Evolutionary conservation across 2,888 invertebrate genomes (phyloP).

Genomic region (Syritta pipiens): DNA sequence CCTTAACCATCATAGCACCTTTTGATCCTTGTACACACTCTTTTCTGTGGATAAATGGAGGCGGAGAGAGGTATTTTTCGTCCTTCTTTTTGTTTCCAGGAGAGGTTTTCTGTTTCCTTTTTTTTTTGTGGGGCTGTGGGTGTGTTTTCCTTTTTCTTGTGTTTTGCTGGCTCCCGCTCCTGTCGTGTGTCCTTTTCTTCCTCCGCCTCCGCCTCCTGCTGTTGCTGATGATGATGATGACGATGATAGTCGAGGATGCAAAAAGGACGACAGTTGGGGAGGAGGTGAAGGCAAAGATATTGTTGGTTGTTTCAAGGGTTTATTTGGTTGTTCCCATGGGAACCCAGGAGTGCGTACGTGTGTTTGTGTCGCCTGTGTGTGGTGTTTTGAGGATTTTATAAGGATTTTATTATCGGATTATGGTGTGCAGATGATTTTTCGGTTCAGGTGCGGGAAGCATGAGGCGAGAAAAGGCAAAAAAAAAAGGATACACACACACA

Average conservation of each 20-base stretch:
- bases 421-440: constrained; percentile 67
- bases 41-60: constrained; percentile 8
- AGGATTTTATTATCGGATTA: constrained; percentile 69
- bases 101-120: constrained; percentile 1
- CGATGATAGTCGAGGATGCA: constrained; percentile 45
- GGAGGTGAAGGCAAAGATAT: background rate
- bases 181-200: background rate
- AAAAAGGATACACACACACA: constrained; percentile 48
- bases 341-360: too few species aligned
- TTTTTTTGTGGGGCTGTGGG: too few species aligned
- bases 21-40: constrained; percentile 66
- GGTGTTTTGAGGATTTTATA: constrained; percentile 55
- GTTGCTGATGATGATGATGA: constrained; percentile 43
- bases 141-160: too few species aligned
- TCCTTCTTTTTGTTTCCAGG: constrained; percentile 30
- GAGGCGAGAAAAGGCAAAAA: constrained; percentile 45
- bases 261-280: constrained; percentile 14
- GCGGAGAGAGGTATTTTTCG: constrained; percentile 30
- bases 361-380: background rate
- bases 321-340: constrained; percentile 62
- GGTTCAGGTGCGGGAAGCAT: constrained; percentile 43
- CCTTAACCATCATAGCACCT: constrained; percentile 67
- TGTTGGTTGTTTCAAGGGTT: constrained; percentile 47
- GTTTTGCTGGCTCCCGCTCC: background rate
- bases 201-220: background rate